Conservation (phyloP, 2,797 vertebrate genomes). For the Percopsis omiscomaycus region DNA sequence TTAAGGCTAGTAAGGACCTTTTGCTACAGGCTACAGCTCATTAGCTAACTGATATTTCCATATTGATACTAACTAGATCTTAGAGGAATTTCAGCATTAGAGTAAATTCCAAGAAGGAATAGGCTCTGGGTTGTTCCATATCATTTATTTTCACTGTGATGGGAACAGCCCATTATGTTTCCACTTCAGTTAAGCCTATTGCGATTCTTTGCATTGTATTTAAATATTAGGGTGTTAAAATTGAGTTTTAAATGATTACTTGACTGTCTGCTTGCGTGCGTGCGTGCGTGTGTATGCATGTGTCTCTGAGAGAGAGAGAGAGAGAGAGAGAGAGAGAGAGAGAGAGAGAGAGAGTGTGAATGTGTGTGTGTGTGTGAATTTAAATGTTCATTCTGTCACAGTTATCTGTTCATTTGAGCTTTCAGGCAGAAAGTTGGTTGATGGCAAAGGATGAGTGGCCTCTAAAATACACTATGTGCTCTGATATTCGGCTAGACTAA, state of each 20-base stretch:
- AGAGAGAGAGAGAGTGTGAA: not conserved
- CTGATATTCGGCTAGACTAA: constrained; percentile 67
- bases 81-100: not conserved
- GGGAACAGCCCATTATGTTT: constrained; percentile 31
- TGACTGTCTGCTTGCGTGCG: constrained; percentile 13
- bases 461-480: constrained; percentile 46
- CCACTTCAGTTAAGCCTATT: constrained; percentile 23
- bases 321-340: constrained; percentile 11
- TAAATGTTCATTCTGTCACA: constrained; percentile 37
- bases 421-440: constrained; percentile 21
- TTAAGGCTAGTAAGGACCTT: too few species aligned
- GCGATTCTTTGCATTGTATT: constrained; percentile 34
- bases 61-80: not conserved
- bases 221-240: constrained; percentile 35
- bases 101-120: constrained; percentile 5
- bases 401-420: constrained; percentile 56
- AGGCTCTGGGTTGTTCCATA: not conserved
- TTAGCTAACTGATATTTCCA: not conserved
- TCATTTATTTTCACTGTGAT: constrained; percentile 24
- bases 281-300: constrained; percentile 6
- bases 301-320: not conserved
- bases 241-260: constrained; percentile 33
- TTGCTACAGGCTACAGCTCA: not conserved
- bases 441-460: constrained; percentile 56
- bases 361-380: constrained; percentile 23